Percentiles rank a stretch among this genome's conserved stretches.
Evolutionary conservation across 1,140 invertebrate species (phyloP).

Genomic region (Maconellicoccus hirsutus): DNA sequence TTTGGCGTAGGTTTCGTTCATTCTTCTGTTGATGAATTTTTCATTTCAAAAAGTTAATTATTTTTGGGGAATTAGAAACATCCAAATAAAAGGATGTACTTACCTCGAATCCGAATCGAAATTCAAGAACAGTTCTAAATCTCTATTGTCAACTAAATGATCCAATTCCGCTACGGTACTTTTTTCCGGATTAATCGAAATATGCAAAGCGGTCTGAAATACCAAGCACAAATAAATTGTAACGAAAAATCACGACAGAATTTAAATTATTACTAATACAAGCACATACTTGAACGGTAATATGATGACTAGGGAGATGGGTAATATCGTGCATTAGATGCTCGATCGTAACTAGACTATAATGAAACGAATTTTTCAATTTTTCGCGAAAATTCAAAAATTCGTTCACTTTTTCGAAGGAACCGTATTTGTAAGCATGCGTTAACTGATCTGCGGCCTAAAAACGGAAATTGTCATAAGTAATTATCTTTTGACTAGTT

Average conservation of each 20-base stretch:
- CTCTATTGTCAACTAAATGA: conserved; percentile 45
- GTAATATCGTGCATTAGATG: conserved; percentile 65
- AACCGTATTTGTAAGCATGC: conserved; percentile 85
- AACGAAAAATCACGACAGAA: no score
- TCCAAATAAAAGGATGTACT: background rate
- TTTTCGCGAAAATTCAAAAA: conserved; percentile 73
- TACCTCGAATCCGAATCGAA: conserved; percentile 22
- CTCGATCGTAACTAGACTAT: conserved; percentile 60
- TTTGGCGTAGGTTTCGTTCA: conserved; percentile 24
- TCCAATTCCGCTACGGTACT: conserved; percentile 40
- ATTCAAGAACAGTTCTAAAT: conserved; percentile 37
- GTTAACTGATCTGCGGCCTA: conserved; percentile 84
- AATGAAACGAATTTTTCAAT: conserved; percentile 71
- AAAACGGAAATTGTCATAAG: no score
- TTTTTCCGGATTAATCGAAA: conserved; percentile 45
- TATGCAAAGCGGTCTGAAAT: conserved; percentile 29
- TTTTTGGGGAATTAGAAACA: background rate
- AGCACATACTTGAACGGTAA: conserved; percentile 33
- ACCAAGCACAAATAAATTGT: background rate
- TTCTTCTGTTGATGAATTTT: conserved; percentile 19
- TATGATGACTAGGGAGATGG: conserved; percentile 35
- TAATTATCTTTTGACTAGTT: no score
- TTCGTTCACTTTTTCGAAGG: conserved; percentile 82
- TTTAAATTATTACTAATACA: no score
- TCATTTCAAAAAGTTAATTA: no score